Conservation (phyloP, 2,797 vertebrate genomes). For the Sylvilagus floridanus region DNA sequence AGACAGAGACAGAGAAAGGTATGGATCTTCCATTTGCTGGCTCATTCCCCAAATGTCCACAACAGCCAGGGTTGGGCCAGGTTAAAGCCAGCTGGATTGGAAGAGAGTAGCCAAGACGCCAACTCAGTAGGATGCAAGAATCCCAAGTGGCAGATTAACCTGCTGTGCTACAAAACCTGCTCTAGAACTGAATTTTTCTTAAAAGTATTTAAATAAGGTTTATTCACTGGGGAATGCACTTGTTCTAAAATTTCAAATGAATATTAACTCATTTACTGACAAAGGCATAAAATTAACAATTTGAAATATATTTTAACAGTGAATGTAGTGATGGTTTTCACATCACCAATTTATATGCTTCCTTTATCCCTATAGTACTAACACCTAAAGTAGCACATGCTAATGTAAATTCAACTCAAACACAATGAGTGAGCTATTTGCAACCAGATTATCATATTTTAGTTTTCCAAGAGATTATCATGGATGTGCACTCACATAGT, state of each 20-base stretch:
- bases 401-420: slow-evolving; percentile 44
- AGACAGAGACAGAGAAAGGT: too few species aligned
- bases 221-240: slow-evolving; percentile 8
- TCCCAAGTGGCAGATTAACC: too few species aligned
- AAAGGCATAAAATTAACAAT: slow-evolving; percentile 35
- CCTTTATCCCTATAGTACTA: not conserved
- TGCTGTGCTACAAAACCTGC: too few species aligned
- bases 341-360: slow-evolving; percentile 38
- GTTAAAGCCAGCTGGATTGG: too few species aligned
- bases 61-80: too few species aligned
- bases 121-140: too few species aligned
- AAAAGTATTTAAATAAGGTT: not conserved
- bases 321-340: not conserved
- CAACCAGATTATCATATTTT: slow-evolving; percentile 5
- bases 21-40: too few species aligned
- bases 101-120: too few species aligned
- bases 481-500: not conserved
- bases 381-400: slow-evolving; percentile 1
- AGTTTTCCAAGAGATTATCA: slow-evolving; percentile 31
- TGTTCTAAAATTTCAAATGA: slow-evolving; percentile 46
- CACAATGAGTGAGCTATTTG: not conserved
- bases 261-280: slow-evolving; percentile 39
- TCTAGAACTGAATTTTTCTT: too few species aligned
- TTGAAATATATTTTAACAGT: slow-evolving; percentile 39
- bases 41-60: too few species aligned